A percentile compares a stretch with the other conserved stretches of the same genome.
phyloP scores from a whole-genome alignment of 1,140 invertebrate species.

The Coptotermes formosanus region DNA sequence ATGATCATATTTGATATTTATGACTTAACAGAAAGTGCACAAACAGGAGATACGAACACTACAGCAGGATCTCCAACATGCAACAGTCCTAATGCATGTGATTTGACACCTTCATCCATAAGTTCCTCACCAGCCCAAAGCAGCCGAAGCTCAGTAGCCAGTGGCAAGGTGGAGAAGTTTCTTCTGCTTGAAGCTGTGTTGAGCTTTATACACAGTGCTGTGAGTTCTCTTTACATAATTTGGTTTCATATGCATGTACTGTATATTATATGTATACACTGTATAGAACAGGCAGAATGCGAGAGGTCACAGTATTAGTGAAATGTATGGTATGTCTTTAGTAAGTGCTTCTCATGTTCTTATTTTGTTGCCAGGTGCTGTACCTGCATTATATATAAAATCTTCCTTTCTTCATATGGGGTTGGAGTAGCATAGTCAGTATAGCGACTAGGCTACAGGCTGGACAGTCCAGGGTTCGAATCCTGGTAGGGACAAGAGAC shows the following conservation, averaged over 20 bases:
- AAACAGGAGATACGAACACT: neutral
- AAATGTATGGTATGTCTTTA: neutral
- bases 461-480: too few relatives aligned
- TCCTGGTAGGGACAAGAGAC: too few relatives aligned
- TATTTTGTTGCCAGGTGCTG: too few relatives aligned
- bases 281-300: too few relatives aligned
- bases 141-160: neutral
- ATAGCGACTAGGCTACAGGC: too few relatives aligned
- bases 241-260: neutral
- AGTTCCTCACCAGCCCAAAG: neutral
- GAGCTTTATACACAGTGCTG: constrained; percentile 65
- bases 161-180: constrained; percentile 46
- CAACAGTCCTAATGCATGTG: neutral
- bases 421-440: too few relatives aligned
- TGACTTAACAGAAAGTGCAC: neutral
- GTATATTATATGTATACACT: neutral
- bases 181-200: constrained; percentile 62
- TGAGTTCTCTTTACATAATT: constrained; percentile 45
- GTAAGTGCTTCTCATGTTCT: too few relatives aligned
- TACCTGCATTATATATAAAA: too few relatives aligned
- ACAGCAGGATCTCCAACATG: neutral
- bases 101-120: neutral
- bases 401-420: too few relatives aligned
- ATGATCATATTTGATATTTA: too few relatives aligned
- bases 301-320: neutral